These are phyloP conservation scores for Tetropium fuscum DNA, from an alignment of 2,888 invertebrate genomes.

Conservation along the genomic window DNA sequence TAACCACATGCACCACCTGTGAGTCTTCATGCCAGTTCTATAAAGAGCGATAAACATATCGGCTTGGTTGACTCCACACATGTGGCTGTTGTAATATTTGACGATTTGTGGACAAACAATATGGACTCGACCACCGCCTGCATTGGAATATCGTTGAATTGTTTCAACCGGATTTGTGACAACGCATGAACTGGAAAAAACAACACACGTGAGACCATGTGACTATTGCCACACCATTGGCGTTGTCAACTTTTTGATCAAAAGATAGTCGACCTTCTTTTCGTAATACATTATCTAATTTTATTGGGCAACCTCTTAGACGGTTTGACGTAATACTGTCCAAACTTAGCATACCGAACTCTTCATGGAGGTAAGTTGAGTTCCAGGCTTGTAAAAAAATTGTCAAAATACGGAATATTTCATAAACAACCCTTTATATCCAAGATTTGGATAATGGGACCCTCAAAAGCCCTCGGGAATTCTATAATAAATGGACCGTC, in stretches of 20 bases:
- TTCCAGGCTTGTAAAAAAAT: background rate
- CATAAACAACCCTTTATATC: no score
- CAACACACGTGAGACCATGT: background rate
- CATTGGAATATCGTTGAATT: constrained; percentile 1
- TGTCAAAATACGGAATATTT: constrained; percentile 2
- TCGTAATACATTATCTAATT: constrained; percentile 9
- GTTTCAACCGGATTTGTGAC: background rate
- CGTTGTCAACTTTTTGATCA: constrained; percentile 4
- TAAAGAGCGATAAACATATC: constrained; percentile 16
- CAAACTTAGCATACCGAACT: constrained; percentile 21
- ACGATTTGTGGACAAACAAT: constrained; percentile 12
- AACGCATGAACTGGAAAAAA: background rate
- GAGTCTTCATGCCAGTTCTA: constrained; percentile 16
- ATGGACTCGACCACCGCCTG: background rate
- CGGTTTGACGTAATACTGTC: constrained; percentile 7
- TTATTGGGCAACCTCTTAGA: constrained; percentile 13
- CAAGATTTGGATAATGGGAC: no score
- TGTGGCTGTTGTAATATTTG: constrained; percentile 21
- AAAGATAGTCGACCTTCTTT: constrained; percentile 6
- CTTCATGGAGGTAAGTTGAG: constrained; percentile 6
- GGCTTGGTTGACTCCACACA: constrained; percentile 18
- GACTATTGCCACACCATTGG: background rate
- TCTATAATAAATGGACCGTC: no score
- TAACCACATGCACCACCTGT: constrained; percentile 26
- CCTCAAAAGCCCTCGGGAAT: no score